Percentiles rank a stretch among this genome's conserved stretches.
phyloP scores from a whole-genome alignment of 2,888 invertebrate genomes.

The Amiota communis region DNA sequence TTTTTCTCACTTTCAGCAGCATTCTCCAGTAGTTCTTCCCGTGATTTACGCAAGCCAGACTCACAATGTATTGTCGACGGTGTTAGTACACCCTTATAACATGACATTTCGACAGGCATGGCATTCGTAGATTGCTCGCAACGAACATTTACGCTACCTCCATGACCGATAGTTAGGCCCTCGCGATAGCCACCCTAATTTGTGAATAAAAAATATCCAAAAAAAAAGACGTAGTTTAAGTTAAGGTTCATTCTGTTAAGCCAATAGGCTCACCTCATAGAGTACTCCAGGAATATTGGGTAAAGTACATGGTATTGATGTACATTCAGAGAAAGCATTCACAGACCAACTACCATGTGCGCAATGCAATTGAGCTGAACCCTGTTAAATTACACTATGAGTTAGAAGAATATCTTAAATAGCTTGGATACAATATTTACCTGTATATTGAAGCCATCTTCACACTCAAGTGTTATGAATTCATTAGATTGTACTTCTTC shows the following conservation, averaged over 20 bases:
- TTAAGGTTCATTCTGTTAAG: not conserved
- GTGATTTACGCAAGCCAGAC: constrained; percentile 67
- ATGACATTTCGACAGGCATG: constrained; percentile 74
- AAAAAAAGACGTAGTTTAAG: not conserved
- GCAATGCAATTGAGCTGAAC: constrained; percentile 83
- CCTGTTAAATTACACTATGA: constrained; percentile 72
- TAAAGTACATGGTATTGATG: constrained; percentile 75
- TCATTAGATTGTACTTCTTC: constrained; percentile 80
- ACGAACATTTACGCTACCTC: constrained; percentile 83
- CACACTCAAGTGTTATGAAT: constrained; percentile 84
- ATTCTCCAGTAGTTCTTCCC: constrained; percentile 62
- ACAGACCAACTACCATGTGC: constrained; percentile 89
- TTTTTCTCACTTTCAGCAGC: constrained; percentile 45
- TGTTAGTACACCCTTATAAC: constrained; percentile 67
- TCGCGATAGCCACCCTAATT: constrained; percentile 82
- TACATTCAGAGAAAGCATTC: constrained; percentile 83
- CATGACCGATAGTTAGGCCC: constrained; percentile 87
- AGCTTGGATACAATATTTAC: constrained; percentile 41
- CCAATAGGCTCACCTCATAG: constrained; percentile 63
- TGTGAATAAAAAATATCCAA: not conserved
- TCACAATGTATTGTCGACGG: constrained; percentile 71
- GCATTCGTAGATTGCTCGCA: constrained; percentile 76
- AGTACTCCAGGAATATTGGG: constrained; percentile 69
- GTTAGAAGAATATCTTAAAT: too few relatives aligned
- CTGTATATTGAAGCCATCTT: constrained; percentile 77